These are phyloP conservation scores for Theocolax elegans DNA, from an alignment of 1,140 invertebrate species.

Conservation along the genomic window DNA sequence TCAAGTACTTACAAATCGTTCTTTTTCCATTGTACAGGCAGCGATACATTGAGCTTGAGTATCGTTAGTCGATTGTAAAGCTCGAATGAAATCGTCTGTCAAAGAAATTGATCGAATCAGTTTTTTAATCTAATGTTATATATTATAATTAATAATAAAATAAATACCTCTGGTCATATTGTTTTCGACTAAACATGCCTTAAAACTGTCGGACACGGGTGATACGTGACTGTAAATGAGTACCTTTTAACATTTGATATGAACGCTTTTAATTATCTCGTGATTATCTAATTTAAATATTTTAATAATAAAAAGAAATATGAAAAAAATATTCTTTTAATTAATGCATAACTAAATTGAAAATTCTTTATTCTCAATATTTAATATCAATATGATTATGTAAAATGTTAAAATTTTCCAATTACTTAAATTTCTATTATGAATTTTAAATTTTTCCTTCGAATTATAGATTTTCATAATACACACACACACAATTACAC, in stretches of 20 bases:
- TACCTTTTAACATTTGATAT: not conserved
- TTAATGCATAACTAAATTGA: not conserved
- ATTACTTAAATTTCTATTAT: too few relatives aligned
- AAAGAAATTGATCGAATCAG: not conserved
- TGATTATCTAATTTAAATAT: not conserved
- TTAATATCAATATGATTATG: too few relatives aligned
- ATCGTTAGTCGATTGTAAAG: constrained; percentile 12
- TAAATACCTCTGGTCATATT: constrained; percentile 25
- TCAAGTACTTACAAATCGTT: constrained; percentile 18
- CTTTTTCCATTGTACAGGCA: constrained; percentile 35
- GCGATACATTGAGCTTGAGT: constrained; percentile 29
- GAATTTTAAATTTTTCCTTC: too few relatives aligned
- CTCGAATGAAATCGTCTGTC: constrained; percentile 25
- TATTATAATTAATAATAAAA: not conserved
- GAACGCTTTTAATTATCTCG: too few relatives aligned
- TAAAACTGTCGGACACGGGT: constrained; percentile 33
- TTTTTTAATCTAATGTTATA: too few relatives aligned
- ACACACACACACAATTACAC: too few relatives aligned
- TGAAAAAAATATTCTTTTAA: not conserved
- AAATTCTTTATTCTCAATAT: too few relatives aligned
- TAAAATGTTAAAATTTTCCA: too few relatives aligned
- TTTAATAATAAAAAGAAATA: not conserved
- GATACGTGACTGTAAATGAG: constrained; percentile 5
- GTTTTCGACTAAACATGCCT: constrained; percentile 27
- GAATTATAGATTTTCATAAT: too few relatives aligned